Evolutionary conservation across 2,888 invertebrate genomes (phyloP).

Genomic region (Tipula lateralis): DNA sequence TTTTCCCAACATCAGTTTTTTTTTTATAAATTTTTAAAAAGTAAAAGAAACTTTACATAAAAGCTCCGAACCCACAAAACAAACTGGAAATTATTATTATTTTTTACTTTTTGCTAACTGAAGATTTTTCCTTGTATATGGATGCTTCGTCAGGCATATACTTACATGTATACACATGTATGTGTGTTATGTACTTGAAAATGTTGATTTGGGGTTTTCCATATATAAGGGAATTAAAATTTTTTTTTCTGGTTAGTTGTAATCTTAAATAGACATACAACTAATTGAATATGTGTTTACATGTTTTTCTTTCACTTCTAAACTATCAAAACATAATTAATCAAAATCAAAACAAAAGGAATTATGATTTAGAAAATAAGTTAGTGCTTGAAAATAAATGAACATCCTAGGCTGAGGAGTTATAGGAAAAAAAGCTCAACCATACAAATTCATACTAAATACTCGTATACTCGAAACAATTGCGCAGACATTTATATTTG

Average conservation of each 20-base stretch:
- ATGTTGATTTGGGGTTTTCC: not conserved
- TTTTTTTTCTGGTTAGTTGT: not conserved
- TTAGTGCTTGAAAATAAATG: not conserved
- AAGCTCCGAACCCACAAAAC: constrained; percentile 1
- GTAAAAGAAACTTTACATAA: not conserved
- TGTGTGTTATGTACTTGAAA: not conserved
- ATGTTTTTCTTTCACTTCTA: not conserved
- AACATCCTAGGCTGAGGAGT: no score
- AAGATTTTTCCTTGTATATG: not conserved
- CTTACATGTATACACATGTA: no score
- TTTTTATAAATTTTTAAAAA: not conserved
- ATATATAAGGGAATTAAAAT: not conserved
- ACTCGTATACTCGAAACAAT: no score
- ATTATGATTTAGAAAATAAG: not conserved
- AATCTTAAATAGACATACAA: not conserved
- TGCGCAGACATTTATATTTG: not conserved
- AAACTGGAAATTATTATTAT: constrained; percentile 2
- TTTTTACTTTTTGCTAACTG: not conserved
- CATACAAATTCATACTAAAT: not conserved
- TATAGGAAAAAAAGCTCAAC: not conserved
- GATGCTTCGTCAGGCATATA: not conserved
- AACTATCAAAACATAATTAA: not conserved
- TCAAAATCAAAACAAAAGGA: not conserved
- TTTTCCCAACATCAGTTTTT: not conserved
- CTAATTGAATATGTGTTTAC: not conserved